A percentile compares a stretch with the other conserved stretches of the same genome.
Conservation (phyloP, 2,113 vertebrate species). For the Sialia sialis region DNA sequence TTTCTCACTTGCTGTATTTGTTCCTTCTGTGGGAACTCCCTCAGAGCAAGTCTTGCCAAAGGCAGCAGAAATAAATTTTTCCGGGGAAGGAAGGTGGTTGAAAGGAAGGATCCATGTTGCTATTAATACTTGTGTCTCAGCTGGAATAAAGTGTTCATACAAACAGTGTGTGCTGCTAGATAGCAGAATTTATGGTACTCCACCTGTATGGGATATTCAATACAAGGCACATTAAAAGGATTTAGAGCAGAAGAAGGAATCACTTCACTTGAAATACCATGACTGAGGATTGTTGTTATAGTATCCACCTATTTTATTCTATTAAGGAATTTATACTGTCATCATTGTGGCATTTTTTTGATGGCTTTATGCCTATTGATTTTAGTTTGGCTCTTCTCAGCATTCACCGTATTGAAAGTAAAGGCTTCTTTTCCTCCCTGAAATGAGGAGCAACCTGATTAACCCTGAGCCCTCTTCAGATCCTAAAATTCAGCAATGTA, state of each 20-base stretch:
- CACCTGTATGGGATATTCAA: conserved; percentile 55
- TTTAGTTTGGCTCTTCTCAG: background rate
- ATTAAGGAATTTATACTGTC: conserved; percentile 19
- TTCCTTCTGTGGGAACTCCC: conserved; percentile 10
- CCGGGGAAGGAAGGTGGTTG: background rate
- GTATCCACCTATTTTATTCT: conserved; percentile 36
- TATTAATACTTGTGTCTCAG: conserved; percentile 45
- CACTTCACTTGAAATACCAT: conserved; percentile 41
- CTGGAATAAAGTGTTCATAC: conserved; percentile 45
- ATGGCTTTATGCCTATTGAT: background rate
- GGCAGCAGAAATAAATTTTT: conserved; percentile 60
- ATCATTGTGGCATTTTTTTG: background rate
- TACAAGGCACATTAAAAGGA: conserved; percentile 48
- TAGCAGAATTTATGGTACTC: conserved; percentile 50
- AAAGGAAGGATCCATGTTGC: conserved; percentile 27
- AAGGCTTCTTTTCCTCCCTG: background rate
- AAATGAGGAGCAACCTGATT: background rate
- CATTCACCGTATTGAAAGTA: background rate
- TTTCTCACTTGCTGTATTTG: conserved; percentile 5
- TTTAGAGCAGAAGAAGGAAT: conserved; percentile 48
- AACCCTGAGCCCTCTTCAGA: background rate
- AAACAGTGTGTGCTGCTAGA: conserved; percentile 34
- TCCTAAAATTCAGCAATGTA: background rate
- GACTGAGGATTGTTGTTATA: background rate
- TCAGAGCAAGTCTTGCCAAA: conserved; percentile 28